A percentile compares a stretch with the other conserved stretches of the same genome.
These are phyloP conservation scores for Columba livia DNA, from an alignment of 2,113 vertebrate species.

Conservation along the genomic window DNA sequence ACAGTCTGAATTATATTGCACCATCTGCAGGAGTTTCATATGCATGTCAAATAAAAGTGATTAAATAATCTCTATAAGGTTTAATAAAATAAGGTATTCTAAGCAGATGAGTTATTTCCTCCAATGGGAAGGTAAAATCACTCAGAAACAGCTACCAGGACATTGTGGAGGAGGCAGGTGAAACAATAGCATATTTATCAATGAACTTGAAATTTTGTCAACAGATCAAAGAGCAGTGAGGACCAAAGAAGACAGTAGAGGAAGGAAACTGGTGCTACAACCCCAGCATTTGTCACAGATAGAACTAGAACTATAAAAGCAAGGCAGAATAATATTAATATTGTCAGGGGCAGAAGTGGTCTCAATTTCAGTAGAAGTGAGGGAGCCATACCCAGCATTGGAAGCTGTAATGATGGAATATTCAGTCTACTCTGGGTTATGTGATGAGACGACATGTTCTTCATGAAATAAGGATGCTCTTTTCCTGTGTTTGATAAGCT, in stretches of 20 bases:
- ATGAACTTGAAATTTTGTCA: not conserved
- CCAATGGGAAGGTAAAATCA: not conserved
- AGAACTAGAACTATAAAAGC: not conserved
- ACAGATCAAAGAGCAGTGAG: not conserved
- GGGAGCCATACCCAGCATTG: accelerated
- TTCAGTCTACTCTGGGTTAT: not conserved
- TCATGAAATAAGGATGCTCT: not conserved
- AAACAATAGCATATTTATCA: not conserved
- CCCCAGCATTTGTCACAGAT: not conserved
- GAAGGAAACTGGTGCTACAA: not conserved
- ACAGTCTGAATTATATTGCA: not conserved
- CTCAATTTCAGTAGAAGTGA: not conserved
- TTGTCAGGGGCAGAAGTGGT: not conserved
- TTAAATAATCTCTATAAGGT: not conserved
- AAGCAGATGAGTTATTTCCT: not conserved
- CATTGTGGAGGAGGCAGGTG: not conserved
- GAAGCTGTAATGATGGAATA: not conserved
- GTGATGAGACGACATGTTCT: not conserved
- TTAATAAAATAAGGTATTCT: not conserved
- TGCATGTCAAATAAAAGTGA: not conserved
- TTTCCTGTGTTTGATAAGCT: not conserved
- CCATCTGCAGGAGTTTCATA: not conserved
- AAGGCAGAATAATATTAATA: not conserved
- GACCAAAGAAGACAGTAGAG: not conserved
- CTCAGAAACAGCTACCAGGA: not conserved